These are phyloP conservation scores for Melanotaenia pygmaea DNA, from an alignment of 2,797 vertebrate genomes.

Conservation along the genomic window DNA sequence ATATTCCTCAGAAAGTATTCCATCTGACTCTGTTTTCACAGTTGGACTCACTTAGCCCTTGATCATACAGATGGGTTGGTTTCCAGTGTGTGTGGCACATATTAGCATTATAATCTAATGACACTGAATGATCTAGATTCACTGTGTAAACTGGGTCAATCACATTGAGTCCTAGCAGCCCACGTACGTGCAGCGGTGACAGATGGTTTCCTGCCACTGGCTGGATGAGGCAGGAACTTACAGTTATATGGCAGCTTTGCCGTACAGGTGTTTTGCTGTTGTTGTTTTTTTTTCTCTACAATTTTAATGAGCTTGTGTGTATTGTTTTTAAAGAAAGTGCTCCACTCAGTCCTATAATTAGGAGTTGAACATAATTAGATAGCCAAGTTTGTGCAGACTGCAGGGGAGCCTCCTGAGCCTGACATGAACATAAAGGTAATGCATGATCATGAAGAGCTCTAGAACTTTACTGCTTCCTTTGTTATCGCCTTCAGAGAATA, in stretches of 20 bases:
- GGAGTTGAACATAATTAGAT: too few species aligned
- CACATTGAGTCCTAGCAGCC: conserved; percentile 39
- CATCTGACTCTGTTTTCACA: background rate
- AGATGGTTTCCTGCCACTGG: conserved; percentile 41
- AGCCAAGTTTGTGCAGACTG: too few species aligned
- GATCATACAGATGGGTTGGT: conserved; percentile 1
- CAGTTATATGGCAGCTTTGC: background rate
- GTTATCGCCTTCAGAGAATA: background rate
- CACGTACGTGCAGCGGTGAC: conserved; percentile 23
- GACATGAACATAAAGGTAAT: too few species aligned
- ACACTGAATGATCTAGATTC: conserved; percentile 52
- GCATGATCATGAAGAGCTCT: too few species aligned
- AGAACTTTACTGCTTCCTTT: background rate
- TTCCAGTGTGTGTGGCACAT: background rate
- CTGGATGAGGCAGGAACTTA: background rate
- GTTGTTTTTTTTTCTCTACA: background rate
- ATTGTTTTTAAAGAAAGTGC: background rate
- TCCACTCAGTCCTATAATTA: background rate
- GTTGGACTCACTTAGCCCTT: background rate
- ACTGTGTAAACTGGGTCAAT: conserved; percentile 59
- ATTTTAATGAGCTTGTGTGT: background rate
- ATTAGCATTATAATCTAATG: conserved; percentile 21
- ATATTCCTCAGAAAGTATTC: background rate
- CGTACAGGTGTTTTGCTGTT: background rate
- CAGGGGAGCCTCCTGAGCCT: too few species aligned